phyloP scores from a whole-genome alignment of 2,888 invertebrate genomes.

The Seira ritae region DNA sequence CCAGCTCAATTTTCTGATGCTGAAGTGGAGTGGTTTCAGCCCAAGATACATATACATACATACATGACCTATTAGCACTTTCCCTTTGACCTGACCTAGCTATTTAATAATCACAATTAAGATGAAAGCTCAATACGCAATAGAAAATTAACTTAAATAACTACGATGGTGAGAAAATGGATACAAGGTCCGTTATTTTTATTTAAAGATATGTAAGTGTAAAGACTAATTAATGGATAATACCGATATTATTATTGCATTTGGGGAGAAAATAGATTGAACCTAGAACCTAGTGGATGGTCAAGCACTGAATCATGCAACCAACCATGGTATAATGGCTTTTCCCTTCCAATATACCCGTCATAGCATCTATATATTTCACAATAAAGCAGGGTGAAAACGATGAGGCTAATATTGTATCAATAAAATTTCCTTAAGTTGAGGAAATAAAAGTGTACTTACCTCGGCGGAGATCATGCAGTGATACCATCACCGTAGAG shows the following conservation, averaged over 20 bases:
- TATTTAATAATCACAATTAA: no score
- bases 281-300: neutral
- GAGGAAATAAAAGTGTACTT: conserved; percentile 37
- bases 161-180: no score
- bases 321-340: neutral
- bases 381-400: conserved; percentile 27
- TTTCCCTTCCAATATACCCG: neutral
- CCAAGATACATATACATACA: no score
- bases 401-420: conserved; percentile 52
- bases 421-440: conserved; percentile 59
- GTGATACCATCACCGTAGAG: neutral
- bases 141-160: no score
- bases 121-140: no score
- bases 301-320: neutral
- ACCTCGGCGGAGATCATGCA: conserved; percentile 17
- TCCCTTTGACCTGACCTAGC: no score
- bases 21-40: neutral
- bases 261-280: conserved; percentile 37
- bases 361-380: neutral
- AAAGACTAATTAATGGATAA: conserved; percentile 74
- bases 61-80: no score
- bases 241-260: conserved; percentile 48
- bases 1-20: neutral
- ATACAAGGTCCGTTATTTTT: no score
- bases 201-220: no score